phyloP scores from a whole-genome alignment of 2,797 vertebrate species.

The Enteromius argenteus region DNA sequence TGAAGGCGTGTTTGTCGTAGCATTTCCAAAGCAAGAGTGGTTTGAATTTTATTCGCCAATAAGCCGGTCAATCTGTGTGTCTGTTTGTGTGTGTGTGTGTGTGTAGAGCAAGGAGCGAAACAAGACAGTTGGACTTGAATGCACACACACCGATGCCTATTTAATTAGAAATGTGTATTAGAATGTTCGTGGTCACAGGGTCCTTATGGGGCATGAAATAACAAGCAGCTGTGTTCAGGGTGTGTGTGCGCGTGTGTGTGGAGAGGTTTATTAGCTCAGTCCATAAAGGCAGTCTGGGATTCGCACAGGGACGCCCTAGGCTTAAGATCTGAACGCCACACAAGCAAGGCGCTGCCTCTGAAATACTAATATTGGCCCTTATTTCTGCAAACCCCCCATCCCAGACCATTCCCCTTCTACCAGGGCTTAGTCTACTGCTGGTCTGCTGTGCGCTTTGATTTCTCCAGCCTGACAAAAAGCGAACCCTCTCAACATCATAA shows the following conservation, averaged over 20 bases:
- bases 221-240: slow-evolving; percentile 79
- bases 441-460: slow-evolving; percentile 63
- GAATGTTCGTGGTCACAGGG: slow-evolving; percentile 77
- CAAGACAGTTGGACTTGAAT: slow-evolving; percentile 68
- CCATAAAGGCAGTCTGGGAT: slow-evolving; percentile 81
- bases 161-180: slow-evolving; percentile 84
- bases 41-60: slow-evolving; percentile 40
- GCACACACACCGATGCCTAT: slow-evolving; percentile 68
- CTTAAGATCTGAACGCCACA: slow-evolving; percentile 81
- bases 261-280: slow-evolving; percentile 83
- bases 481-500: slow-evolving; percentile 58
- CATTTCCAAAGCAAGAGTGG: slow-evolving; percentile 31
- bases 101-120: slow-evolving; percentile 40
- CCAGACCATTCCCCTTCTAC: slow-evolving; percentile 49
- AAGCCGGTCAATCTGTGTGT: slow-evolving; percentile 10
- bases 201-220: slow-evolving; percentile 83
- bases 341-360: slow-evolving; percentile 74
- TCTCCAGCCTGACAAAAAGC: slow-evolving; percentile 61
- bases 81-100: slow-evolving; percentile 28
- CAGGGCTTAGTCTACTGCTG: slow-evolving; percentile 55
- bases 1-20: slow-evolving; percentile 2
- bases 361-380: slow-evolving; percentile 81
- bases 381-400: slow-evolving; percentile 69
- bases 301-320: slow-evolving; percentile 77
- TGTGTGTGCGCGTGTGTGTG: slow-evolving; percentile 58